Conservation (phyloP, 1,140 invertebrate species). For the Drosophila simulans region DNA sequence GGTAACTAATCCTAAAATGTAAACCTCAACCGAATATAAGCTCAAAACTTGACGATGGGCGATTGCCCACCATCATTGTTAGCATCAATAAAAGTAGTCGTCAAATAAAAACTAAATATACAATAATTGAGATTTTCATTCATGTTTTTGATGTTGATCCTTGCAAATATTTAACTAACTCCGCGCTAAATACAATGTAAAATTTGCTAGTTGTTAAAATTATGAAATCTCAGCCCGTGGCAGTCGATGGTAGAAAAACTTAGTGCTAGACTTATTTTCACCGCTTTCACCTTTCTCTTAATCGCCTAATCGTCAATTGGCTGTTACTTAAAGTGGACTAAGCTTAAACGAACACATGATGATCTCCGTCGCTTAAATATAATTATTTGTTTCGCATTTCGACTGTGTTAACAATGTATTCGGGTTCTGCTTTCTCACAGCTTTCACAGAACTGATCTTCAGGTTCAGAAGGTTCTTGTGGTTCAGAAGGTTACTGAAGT, state of each 20-base stretch:
- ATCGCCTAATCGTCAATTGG: constrained; percentile 73
- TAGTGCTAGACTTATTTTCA: constrained; percentile 53
- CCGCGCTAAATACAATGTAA: constrained; percentile 74
- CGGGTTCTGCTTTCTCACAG: not conserved
- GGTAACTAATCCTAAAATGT: constrained; percentile 38
- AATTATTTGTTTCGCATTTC: constrained; percentile 31
- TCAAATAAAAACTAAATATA: constrained; percentile 36
- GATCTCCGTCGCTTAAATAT: constrained; percentile 56
- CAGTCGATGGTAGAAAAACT: constrained; percentile 60
- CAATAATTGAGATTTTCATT: constrained; percentile 58
- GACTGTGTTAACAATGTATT: constrained; percentile 39
- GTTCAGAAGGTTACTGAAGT: constrained; percentile 1
- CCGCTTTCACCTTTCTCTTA: constrained; percentile 52
- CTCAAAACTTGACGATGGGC: constrained; percentile 18
- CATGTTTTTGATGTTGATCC: constrained; percentile 32
- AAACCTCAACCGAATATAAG: constrained; percentile 42
- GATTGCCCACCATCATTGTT: not conserved
- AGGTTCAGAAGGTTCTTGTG: not conserved
- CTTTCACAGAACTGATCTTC: constrained; percentile 15
- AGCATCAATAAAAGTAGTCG: not conserved
- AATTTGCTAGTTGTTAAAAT: constrained; percentile 72
- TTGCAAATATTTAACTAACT: constrained; percentile 78
- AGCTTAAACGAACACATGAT: constrained; percentile 53
- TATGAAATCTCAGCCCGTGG: constrained; percentile 62
- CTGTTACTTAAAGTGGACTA: constrained; percentile 66